Evolutionary conservation across 2,113 vertebrate species (phyloP).

Genomic region (Macquaria ambigua): DNA sequence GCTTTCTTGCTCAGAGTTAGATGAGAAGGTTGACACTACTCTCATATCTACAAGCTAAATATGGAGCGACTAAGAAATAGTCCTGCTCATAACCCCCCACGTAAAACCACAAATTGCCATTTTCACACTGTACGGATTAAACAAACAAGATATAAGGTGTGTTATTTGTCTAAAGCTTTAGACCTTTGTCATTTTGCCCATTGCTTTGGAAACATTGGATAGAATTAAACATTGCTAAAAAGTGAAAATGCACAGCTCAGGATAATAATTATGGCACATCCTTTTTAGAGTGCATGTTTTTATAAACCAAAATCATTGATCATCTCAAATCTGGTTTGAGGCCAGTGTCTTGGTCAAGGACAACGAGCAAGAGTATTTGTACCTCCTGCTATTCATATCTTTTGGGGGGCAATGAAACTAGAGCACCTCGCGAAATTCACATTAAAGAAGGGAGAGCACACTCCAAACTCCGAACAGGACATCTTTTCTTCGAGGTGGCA

Average conservation of each 20-base stretch:
- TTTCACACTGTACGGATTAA: too few relatives aligned
- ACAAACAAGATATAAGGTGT: too few relatives aligned
- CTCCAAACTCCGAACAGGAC: neutral
- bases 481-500: neutral
- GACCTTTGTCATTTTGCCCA: neutral
- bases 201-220: neutral
- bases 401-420: neutral
- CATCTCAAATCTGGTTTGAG: neutral
- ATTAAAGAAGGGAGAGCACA: neutral
- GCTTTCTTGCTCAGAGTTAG: too few relatives aligned
- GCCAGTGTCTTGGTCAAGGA: neutral
- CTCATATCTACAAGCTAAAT: too few relatives aligned
- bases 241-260: neutral
- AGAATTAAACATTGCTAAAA: neutral
- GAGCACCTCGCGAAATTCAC: neutral
- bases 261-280: neutral
- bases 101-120: too few relatives aligned
- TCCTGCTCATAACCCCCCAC: too few relatives aligned
- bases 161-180: neutral
- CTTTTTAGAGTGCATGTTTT: neutral
- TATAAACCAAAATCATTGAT: conserved; percentile 10
- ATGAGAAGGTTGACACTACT: too few relatives aligned
- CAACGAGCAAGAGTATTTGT: neutral
- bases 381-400: neutral
- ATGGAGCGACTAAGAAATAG: too few relatives aligned